Conservation (phyloP, 2,797 vertebrate species). For the Pangasius sanitwongsei region DNA sequence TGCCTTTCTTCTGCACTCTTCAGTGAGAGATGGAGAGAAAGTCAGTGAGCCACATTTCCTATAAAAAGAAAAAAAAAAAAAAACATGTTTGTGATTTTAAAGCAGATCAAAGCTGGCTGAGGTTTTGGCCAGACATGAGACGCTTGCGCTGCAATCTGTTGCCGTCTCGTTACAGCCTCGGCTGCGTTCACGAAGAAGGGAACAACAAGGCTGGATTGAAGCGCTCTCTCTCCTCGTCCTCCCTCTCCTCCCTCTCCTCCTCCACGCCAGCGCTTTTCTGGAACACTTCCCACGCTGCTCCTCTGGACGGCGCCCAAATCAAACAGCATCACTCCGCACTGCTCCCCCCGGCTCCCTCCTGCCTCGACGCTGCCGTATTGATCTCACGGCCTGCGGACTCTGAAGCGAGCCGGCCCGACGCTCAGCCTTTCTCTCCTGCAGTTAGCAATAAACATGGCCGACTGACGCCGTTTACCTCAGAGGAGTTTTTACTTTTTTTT, state of each 20-base stretch:
- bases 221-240: slow-evolving; percentile 47
- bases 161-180: slow-evolving; percentile 68
- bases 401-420: neutral
- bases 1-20: slow-evolving; percentile 4
- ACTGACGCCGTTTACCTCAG: neutral
- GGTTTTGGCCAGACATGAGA: slow-evolving; percentile 79
- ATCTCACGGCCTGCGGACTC: slow-evolving; percentile 32
- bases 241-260: slow-evolving; percentile 46
- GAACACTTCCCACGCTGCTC: slow-evolving; percentile 71
- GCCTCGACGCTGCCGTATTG: slow-evolving; percentile 29
- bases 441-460: neutral
- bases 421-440: neutral
- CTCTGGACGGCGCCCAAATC: slow-evolving; percentile 63
- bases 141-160: slow-evolving; percentile 72
- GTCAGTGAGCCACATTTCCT: slow-evolving; percentile 63
- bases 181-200: slow-evolving; percentile 53
- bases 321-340: slow-evolving; percentile 62
- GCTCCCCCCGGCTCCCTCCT: neutral
- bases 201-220: slow-evolving; percentile 67
- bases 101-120: slow-evolving; percentile 76
- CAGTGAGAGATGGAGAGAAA: slow-evolving; percentile 4
- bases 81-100: slow-evolving; percentile 70
- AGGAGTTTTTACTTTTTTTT: neutral
- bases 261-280: slow-evolving; percentile 59
- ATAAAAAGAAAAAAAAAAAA: neutral